Evolutionary conservation across 2,797 vertebrate species (phyloP).

Genomic region (Halcyon chelicuti): DNA sequence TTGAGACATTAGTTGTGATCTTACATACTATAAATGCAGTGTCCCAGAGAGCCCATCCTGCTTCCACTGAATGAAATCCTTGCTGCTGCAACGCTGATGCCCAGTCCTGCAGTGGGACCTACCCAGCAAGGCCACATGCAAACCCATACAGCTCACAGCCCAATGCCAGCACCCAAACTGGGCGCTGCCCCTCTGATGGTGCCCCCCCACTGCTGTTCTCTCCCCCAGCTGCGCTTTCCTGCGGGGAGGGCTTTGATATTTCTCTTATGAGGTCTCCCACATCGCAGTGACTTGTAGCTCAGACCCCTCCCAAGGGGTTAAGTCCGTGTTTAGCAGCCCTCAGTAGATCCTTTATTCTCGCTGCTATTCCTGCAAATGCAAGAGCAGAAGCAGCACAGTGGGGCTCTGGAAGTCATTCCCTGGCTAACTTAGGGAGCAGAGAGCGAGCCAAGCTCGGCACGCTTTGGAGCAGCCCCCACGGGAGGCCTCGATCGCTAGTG

Average conservation of each 20-base stretch:
- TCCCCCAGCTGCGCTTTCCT: not conserved
- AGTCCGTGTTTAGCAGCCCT: slow-evolving; percentile 4
- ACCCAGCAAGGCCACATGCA: not conserved
- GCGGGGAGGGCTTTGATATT: not conserved
- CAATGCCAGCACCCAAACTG: rapidly evolving
- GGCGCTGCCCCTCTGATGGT: not conserved
- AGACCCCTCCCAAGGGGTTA: slow-evolving; percentile 5
- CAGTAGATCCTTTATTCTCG: not conserved
- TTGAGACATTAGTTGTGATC: not conserved
- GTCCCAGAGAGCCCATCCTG: not conserved
- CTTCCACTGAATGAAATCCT: not conserved
- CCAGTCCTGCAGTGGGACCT: not conserved
- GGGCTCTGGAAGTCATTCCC: slow-evolving; percentile 50
- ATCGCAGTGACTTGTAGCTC: not conserved
- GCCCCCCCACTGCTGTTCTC: not conserved
- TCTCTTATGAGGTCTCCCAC: not conserved
- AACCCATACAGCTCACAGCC: not conserved
- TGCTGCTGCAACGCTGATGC: not conserved
- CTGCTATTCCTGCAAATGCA: slow-evolving; percentile 39
- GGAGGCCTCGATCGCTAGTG: not conserved
- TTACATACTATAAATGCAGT: not conserved
- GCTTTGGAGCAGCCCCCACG: not conserved
- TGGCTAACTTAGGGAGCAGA: not conserved
- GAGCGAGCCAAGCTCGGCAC: not conserved
- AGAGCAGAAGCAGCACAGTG: slow-evolving; percentile 22